These are phyloP conservation scores for Diabrotica balteata DNA, from an alignment of 2,888 invertebrate species.

Conservation along the genomic window DNA sequence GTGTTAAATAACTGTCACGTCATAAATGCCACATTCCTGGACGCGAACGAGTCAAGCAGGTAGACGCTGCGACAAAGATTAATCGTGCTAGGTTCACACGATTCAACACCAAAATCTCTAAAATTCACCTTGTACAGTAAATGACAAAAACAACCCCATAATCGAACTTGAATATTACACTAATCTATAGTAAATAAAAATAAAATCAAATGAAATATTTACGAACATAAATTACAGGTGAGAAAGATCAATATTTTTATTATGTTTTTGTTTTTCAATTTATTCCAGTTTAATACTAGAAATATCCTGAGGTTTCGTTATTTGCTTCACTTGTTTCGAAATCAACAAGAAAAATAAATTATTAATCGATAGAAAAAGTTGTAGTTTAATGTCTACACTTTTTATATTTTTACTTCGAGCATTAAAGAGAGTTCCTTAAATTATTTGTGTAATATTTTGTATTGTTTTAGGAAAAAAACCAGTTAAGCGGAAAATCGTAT, in stretches of 20 bases:
- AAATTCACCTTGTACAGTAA: neutral
- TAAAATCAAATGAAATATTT: slow-evolving; percentile 53
- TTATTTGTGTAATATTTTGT: neutral
- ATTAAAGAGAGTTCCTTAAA: no score
- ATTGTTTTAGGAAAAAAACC: no score
- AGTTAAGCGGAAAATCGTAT: no score
- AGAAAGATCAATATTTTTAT: slow-evolving; percentile 49
- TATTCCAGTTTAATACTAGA: slow-evolving; percentile 39
- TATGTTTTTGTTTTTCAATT: slow-evolving; percentile 39
- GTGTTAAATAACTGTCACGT: no score
- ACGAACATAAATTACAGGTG: slow-evolving; percentile 52
- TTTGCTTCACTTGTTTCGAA: slow-evolving; percentile 14
- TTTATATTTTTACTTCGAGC: no score
- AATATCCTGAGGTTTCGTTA: slow-evolving; percentile 9
- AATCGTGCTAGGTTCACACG: no score
- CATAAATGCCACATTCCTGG: no score
- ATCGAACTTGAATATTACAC: slow-evolving; percentile 32
- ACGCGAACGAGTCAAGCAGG: no score
- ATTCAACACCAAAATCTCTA: no score
- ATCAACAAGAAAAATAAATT: slow-evolving; percentile 18
- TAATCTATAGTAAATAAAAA: slow-evolving; percentile 45
- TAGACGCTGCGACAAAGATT: no score
- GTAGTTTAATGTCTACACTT: no score
- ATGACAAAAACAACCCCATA: slow-evolving; percentile 1
- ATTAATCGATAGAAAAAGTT: slow-evolving; percentile 12